Evolutionary conservation across 2,113 vertebrate genomes (phyloP).

Genomic region (Chionomys nivalis): DNA sequence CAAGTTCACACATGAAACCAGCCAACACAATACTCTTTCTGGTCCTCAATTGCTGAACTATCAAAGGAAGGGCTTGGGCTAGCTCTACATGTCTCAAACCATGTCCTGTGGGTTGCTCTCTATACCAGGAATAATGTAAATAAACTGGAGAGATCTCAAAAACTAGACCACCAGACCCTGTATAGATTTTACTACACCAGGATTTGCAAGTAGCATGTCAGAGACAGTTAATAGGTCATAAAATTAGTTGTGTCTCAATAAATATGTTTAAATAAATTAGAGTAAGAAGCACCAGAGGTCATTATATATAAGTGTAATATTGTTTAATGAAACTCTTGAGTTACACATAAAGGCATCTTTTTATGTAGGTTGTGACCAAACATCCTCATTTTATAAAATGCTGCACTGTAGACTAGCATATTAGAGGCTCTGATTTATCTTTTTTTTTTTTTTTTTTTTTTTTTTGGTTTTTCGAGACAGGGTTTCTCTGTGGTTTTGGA

Average conservation of each 20-base stretch:
- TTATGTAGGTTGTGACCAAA: neutral
- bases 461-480: no score
- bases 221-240: slow-evolving; percentile 8
- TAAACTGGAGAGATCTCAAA: neutral
- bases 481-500: no score
- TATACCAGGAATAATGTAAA: neutral
- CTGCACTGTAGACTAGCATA: neutral
- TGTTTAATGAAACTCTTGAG: neutral
- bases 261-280: slow-evolving; percentile 31
- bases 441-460: no score
- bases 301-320: neutral
- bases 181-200: neutral
- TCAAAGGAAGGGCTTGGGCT: neutral
- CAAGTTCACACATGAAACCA: neutral
- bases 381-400: neutral
- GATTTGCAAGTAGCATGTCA: slow-evolving; percentile 16
- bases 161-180: neutral
- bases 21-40: neutral
- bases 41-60: neutral
- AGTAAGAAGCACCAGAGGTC: slow-evolving; percentile 6
- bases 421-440: neutral
- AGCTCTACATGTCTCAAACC: neutral
- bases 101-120: neutral
- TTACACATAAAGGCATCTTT: neutral
- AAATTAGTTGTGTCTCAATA: slow-evolving; percentile 37